phyloP scores from a whole-genome alignment of 2,888 invertebrate species.

The Aricia artaxerxes region DNA sequence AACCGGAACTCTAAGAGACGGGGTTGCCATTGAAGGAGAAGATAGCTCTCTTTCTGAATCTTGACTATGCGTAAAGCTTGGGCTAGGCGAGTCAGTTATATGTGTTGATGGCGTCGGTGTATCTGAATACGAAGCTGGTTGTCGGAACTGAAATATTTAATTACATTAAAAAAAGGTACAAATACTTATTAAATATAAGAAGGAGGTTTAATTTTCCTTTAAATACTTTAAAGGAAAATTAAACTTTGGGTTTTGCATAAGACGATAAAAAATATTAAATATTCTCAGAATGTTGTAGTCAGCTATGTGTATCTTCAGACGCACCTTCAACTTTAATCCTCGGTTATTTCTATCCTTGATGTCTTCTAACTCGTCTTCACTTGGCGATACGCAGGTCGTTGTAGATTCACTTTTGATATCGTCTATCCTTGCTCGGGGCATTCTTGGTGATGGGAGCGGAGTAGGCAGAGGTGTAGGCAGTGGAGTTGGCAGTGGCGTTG shows the following conservation, averaged over 20 bases:
- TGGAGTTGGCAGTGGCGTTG: constrained; percentile 85
- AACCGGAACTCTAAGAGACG: constrained; percentile 82
- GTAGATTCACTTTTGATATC: constrained; percentile 58
- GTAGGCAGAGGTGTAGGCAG: constrained; percentile 84
- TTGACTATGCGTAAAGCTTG: constrained; percentile 71
- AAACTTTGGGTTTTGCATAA: too few species aligned
- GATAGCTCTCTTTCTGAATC: constrained; percentile 71
- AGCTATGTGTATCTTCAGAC: neutral
- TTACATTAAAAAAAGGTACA: neutral
- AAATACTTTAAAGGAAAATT: too few species aligned
- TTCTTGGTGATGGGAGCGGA: constrained; percentile 78
- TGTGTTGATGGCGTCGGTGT: constrained; percentile 73
- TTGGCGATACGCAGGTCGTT: constrained; percentile 59
- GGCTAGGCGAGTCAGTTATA: constrained; percentile 72
- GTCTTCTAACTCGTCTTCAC: constrained; percentile 73
- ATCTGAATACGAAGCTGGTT: constrained; percentile 69
- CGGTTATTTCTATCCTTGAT: constrained; percentile 63
- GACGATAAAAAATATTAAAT: too few species aligned
- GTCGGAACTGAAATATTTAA: constrained; percentile 68
- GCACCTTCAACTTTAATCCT: constrained; percentile 65
- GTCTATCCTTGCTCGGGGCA: constrained; percentile 67
- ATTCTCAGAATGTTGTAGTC: too few species aligned
- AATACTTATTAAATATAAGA: neutral
- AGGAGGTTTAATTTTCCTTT: too few species aligned
- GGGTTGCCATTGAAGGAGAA: constrained; percentile 70